Evolutionary conservation across 2,113 vertebrate genomes (phyloP).

Genomic region (Grammomys dolichurus): DNA sequence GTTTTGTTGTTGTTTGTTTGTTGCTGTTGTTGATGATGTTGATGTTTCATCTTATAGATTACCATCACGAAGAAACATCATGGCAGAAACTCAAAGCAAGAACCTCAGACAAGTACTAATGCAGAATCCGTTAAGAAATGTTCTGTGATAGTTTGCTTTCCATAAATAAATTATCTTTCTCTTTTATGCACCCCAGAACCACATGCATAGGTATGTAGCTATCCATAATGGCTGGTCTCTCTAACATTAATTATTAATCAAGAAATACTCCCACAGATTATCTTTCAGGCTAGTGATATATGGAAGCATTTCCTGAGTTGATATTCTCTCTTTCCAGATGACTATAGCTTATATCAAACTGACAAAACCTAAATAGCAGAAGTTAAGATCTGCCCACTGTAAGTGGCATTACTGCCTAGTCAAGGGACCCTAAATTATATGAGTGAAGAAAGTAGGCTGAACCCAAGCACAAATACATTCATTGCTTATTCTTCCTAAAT

Average conservation of each 20-base stretch:
- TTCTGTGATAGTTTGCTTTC: neutral
- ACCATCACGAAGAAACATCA: neutral
- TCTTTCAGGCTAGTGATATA: too few relatives aligned
- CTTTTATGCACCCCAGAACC: neutral
- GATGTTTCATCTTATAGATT: neutral
- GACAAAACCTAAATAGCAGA: neutral
- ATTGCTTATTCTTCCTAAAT: neutral
- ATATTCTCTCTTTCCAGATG: neutral
- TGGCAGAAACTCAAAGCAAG: neutral
- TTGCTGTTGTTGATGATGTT: too few relatives aligned
- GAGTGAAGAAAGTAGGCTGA: neutral
- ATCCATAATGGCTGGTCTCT: neutral
- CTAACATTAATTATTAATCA: neutral
- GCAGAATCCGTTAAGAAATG: neutral
- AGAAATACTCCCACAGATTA: too few relatives aligned
- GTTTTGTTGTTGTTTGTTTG: too few relatives aligned
- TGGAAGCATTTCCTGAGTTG: neutral
- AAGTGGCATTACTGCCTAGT: neutral
- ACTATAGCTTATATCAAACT: neutral
- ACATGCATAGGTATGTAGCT: neutral
- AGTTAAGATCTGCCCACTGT: neutral
- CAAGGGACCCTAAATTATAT: neutral
- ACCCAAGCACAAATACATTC: neutral
- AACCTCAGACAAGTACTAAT: neutral
- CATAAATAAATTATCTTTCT: neutral